phyloP scores from a whole-genome alignment of 2,113 vertebrate genomes.

The Scomber scombrus region DNA sequence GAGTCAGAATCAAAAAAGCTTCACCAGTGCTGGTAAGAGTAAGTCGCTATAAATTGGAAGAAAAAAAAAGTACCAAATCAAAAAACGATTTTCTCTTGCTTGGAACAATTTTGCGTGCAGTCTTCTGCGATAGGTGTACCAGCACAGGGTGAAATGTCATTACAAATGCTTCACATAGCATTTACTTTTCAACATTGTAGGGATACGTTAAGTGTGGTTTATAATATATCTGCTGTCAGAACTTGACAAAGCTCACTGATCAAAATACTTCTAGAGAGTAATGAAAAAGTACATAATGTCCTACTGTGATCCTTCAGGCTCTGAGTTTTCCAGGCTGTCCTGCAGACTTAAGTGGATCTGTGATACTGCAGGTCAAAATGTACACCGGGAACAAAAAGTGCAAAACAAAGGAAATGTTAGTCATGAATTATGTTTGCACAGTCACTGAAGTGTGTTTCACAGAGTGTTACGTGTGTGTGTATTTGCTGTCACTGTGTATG shows the following conservation, averaged over 20 bases:
- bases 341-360: slow-evolving; percentile 12
- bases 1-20: background rate
- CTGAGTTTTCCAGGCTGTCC: background rate
- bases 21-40: too few relatives aligned
- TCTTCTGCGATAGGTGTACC: background rate
- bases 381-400: slow-evolving; percentile 40
- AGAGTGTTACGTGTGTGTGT: background rate
- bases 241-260: too few relatives aligned
- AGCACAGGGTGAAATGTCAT: background rate
- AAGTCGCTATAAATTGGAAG: background rate
- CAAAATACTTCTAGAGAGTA: too few relatives aligned
- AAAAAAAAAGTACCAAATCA: background rate
- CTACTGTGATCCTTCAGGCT: background rate
- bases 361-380: slow-evolving; percentile 38
- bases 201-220: background rate
- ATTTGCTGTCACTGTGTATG: background rate
- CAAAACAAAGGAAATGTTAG: slow-evolving; percentile 63
- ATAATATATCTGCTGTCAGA: too few relatives aligned
- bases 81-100: background rate
- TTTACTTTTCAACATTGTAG: background rate
- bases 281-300: background rate
- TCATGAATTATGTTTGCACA: slow-evolving; percentile 61
- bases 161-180: background rate
- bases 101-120: background rate
- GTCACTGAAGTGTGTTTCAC: slow-evolving; percentile 22